Evolutionary conservation across 2,113 vertebrate genomes (phyloP).

Genomic region (Callopanchax toddi): DNA sequence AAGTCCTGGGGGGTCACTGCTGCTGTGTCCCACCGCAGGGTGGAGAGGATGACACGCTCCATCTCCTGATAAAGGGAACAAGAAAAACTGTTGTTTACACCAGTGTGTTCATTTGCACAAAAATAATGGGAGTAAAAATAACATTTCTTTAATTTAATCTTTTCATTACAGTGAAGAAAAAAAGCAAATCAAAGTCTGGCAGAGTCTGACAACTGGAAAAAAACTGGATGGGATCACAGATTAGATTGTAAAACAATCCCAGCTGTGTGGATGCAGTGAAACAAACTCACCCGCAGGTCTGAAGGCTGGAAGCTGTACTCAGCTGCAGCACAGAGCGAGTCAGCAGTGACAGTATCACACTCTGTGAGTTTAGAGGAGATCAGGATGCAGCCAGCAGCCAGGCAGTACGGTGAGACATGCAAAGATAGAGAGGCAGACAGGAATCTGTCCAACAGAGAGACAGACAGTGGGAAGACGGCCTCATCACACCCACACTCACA

Average conservation of each 20-base stretch:
- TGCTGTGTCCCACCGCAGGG: slow-evolving; percentile 82
- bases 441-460: slow-evolving; percentile 81
- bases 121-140: too few species aligned
- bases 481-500: slow-evolving; percentile 79
- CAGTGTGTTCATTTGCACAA: too few species aligned
- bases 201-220: too few species aligned
- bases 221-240: neutral
- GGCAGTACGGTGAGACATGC: slow-evolving; percentile 69
- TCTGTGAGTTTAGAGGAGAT: slow-evolving; percentile 82
- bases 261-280: neutral
- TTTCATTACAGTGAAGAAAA: too few species aligned
- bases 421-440: slow-evolving; percentile 72
- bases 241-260: too few species aligned
- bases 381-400: slow-evolving; percentile 79
- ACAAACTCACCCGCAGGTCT: slow-evolving; percentile 73
- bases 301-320: slow-evolving; percentile 73
- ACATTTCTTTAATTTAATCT: too few species aligned
- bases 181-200: too few species aligned
- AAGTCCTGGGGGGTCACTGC: slow-evolving; percentile 84
- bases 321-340: slow-evolving; percentile 76
- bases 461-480: slow-evolving; percentile 78
- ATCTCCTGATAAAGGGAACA: slow-evolving; percentile 72
- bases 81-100: neutral
- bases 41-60: slow-evolving; percentile 80
- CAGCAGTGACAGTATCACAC: slow-evolving; percentile 68